A percentile compares a stretch with the other conserved stretches of the same genome.
Evolutionary conservation across 1,140 invertebrate species (phyloP).

Genomic region (Rhizoglyphus robini): DNA sequence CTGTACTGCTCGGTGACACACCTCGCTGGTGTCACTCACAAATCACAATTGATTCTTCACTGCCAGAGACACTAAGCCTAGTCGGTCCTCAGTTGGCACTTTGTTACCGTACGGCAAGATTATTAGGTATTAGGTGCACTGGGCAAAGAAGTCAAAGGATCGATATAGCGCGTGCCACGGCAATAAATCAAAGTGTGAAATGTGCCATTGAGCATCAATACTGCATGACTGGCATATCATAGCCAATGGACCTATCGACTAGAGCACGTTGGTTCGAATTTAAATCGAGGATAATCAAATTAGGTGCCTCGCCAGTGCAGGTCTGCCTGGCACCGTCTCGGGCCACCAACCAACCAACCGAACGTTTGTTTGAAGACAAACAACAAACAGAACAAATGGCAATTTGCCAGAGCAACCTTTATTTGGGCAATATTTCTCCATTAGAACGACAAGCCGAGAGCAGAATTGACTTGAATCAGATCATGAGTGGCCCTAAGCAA

Average conservation of each 20-base stretch:
- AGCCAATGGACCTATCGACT: too few relatives aligned
- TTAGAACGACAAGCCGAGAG: not conserved
- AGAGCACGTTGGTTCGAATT: not conserved
- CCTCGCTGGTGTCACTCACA: too few relatives aligned
- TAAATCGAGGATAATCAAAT: not conserved
- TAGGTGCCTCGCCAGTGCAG: not conserved
- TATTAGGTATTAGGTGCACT: too few relatives aligned
- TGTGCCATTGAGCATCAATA: not conserved
- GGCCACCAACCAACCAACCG: too few relatives aligned
- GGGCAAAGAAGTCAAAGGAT: too few relatives aligned
- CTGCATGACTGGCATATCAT: too few relatives aligned
- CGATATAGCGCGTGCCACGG: not conserved
- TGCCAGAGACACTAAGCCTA: too few relatives aligned
- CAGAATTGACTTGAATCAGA: not conserved
- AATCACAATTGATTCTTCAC: too few relatives aligned
- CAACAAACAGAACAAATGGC: not conserved
- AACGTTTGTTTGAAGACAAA: not conserved
- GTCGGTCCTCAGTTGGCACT: too few relatives aligned
- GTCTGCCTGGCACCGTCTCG: not conserved
- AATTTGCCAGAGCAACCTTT: too few relatives aligned
- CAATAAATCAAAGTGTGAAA: not conserved
- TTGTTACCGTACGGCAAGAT: too few relatives aligned
- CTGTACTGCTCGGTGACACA: too few relatives aligned
- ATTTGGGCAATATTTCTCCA: not conserved
- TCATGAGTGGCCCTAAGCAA: not conserved